Base-by-base conservation (phyloP, 2,888 invertebrate species). In the Mycalesis mineus region DNA sequence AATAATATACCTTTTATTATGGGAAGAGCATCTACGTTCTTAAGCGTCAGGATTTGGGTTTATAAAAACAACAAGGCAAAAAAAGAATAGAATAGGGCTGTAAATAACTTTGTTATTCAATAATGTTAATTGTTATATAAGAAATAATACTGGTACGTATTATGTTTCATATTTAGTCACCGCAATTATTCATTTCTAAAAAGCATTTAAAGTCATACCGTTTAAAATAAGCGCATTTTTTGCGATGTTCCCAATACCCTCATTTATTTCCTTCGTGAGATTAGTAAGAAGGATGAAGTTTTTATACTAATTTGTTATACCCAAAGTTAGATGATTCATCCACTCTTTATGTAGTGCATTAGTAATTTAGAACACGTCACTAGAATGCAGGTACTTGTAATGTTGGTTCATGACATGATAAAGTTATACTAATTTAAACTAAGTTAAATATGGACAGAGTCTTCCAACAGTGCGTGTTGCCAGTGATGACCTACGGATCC, bases 241-340 rank as follows among this genome's bases (percentile, higher is more conserved):
- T 29, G 8, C 15, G 6, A 40, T 40, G 56, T 51, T n/a, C n/a
- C 15, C 29, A 6, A 17, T 55, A 57, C 42, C 48, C 48, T 57
- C 59, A 61, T 62, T 57, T 49, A 50, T 50, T 62, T 49, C 14
- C 36, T 55, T 56, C 40, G 33, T 17, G 36, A 40, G 14, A 22
- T 28, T 59, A 29, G 13, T 49, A 45, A 55, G 45, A 14, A 55
- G 49, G 39, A 57, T 37, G 13, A 44, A 47, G 50, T 62, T 60
- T 64, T 62, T 64, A 40, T 55, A 42, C 39, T 31, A 49, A 57
- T 60, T 55, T 57, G 57, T 49, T 55, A 55, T 44, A 42, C 45
- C 55, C 39, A 49, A 60, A 37, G 31, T 58, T 44, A 47, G 29
- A 22, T 58, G 58, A 64, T 47, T 62, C 49, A 58, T 57, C 40